Percentiles rank a stretch among this genome's conserved stretches.
Evolutionary conservation across 1,140 invertebrate genomes (phyloP).

Genomic region (Nylanderia fulva): DNA sequence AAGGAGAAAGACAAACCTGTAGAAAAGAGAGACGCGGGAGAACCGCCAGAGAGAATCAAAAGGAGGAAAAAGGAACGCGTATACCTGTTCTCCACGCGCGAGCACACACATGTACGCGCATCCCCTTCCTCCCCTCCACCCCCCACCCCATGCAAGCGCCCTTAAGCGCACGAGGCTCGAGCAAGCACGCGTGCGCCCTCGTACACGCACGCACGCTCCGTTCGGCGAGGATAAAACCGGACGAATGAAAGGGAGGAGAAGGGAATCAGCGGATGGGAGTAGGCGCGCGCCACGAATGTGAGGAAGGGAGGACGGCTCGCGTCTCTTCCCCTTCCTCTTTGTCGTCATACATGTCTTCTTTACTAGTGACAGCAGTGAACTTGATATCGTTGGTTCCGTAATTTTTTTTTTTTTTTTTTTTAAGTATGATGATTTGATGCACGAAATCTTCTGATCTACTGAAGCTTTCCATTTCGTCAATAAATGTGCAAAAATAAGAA

Average conservation of each 20-base stretch:
- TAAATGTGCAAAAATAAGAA: too few species aligned
- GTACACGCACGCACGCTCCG: constrained; percentile 68
- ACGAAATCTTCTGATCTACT: too few species aligned
- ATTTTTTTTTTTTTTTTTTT: not conserved
- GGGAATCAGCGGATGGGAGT: constrained; percentile 74
- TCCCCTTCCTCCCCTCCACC: not conserved
- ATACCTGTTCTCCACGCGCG: constrained; percentile 75
- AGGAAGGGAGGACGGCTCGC: constrained; percentile 83
- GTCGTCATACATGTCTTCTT: constrained; percentile 54
- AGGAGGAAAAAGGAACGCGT: constrained; percentile 62
- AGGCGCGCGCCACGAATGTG: constrained; percentile 82
- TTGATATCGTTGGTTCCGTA: constrained; percentile 15
- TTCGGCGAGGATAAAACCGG: constrained; percentile 59
- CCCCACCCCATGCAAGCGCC: constrained; percentile 40
- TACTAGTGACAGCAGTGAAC: constrained; percentile 52
- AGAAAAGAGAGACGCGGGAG: constrained; percentile 51
- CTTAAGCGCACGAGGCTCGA: constrained; percentile 67
- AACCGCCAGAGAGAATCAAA: constrained; percentile 50
- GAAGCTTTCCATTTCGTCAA: too few species aligned
- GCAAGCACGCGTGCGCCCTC: constrained; percentile 72
- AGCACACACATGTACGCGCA: constrained; percentile 62
- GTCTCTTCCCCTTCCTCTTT: constrained; percentile 79
- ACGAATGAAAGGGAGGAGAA: constrained; percentile 48
- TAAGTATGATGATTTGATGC: too few species aligned
- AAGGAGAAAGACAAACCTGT: constrained; percentile 52